phyloP scores from a whole-genome alignment of 2,888 invertebrate genomes.

The Lasioglossum zephyrum region DNA sequence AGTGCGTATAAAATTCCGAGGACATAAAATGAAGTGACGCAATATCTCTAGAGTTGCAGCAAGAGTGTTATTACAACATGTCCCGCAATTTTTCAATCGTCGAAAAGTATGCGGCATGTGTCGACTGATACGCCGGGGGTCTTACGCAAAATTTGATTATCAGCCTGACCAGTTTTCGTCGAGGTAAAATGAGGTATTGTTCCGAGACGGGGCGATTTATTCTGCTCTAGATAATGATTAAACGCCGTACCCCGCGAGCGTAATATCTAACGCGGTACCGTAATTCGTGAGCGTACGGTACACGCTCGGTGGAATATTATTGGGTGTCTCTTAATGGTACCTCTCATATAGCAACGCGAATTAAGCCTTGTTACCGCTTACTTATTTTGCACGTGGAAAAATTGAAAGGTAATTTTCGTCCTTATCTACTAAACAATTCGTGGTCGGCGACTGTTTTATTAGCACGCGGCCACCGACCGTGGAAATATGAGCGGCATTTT shows the following conservation, averaged over 20 bases:
- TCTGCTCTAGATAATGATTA: constrained; percentile 44
- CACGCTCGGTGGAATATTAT: constrained; percentile 38
- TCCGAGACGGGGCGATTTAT: constrained; percentile 39
- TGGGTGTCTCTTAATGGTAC: constrained; percentile 34
- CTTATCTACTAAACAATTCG: constrained; percentile 9
- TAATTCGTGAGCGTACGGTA: constrained; percentile 33
- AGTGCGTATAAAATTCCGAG: neutral
- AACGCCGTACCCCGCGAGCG: constrained; percentile 26
- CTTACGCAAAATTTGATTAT: constrained; percentile 42
- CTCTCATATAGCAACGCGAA: constrained; percentile 38
- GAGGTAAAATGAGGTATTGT: constrained; percentile 28
- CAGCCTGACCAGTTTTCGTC: constrained; percentile 11
- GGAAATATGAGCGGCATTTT: neutral
- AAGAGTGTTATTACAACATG: constrained; percentile 2
- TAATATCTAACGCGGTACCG: constrained; percentile 39
- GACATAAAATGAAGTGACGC: neutral
- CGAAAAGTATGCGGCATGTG: constrained; percentile 24
- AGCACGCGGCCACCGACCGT: neutral
- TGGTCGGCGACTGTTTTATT: neutral
- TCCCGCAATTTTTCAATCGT: constrained; percentile 39
- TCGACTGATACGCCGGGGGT: constrained; percentile 12
- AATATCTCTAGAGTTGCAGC: neutral
- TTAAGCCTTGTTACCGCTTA: constrained; percentile 38
- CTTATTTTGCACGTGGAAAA: constrained; percentile 21
- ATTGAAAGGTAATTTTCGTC: constrained; percentile 27